These are phyloP conservation scores for Atherinomorus stipes DNA, from an alignment of 2,113 vertebrate species.

Conservation along the genomic window DNA sequence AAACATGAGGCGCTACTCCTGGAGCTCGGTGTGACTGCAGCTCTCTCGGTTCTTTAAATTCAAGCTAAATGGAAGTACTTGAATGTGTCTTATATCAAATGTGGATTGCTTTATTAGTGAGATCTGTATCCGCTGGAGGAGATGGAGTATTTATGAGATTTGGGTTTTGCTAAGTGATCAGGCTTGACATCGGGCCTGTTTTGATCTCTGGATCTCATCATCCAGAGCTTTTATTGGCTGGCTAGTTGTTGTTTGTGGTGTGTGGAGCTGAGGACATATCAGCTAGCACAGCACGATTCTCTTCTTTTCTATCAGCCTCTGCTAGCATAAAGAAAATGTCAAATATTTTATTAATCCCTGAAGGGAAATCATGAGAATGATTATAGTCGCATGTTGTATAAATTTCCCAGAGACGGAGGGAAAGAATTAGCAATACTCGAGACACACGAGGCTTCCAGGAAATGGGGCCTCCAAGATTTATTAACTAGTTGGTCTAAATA, in stretches of 20 bases:
- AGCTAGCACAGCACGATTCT: constrained; percentile 15
- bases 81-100: constrained; percentile 76
- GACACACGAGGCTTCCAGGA: not conserved
- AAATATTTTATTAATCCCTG: too few species aligned
- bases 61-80: constrained; percentile 75
- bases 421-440: constrained; percentile 37
- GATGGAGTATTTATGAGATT: constrained; percentile 69
- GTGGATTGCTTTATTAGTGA: constrained; percentile 68
- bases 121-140: constrained; percentile 56
- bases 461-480: constrained; percentile 5
- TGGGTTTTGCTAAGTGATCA: constrained; percentile 29
- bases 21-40: constrained; percentile 49
- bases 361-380: too few species aligned
- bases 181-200: constrained; percentile 28
- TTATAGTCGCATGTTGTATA: constrained; percentile 5
- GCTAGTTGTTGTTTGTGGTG: constrained; percentile 42
- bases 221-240: constrained; percentile 31
- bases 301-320: constrained; percentile 40
- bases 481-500: not conserved
- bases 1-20: constrained; percentile 41
- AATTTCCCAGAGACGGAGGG: constrained; percentile 29
- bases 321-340: not conserved
- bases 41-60: constrained; percentile 58
- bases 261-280: constrained; percentile 54
- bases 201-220: constrained; percentile 22